These are phyloP conservation scores for Cantharis rustica DNA, from an alignment of 2,888 invertebrate genomes.

Conservation along the genomic window DNA sequence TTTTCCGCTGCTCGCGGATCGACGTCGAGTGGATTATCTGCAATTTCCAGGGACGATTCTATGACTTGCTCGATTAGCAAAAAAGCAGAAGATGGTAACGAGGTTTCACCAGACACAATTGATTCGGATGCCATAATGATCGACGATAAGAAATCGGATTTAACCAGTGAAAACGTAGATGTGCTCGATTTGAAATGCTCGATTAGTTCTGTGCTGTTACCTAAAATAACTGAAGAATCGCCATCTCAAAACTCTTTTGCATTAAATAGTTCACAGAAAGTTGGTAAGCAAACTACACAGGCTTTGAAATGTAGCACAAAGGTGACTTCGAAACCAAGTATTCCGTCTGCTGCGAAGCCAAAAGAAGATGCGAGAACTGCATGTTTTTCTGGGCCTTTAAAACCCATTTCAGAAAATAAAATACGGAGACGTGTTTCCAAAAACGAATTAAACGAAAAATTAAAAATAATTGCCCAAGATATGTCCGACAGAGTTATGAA, in stretches of 20 bases:
- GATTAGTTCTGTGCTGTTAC: background rate
- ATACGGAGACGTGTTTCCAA: background rate
- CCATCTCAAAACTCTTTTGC: slow-evolving; percentile 5
- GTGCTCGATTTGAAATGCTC: background rate
- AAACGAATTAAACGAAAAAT: background rate
- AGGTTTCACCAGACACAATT: background rate
- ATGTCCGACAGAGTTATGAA: background rate
- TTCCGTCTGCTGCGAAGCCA: background rate
- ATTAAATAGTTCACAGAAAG: background rate
- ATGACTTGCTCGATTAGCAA: background rate
- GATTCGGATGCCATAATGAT: background rate
- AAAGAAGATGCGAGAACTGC: background rate
- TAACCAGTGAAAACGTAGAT: background rate
- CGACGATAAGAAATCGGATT: background rate
- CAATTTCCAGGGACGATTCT: background rate
- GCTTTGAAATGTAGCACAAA: background rate
- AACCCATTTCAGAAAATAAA: background rate
- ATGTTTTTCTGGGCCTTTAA: background rate
- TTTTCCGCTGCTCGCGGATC: background rate
- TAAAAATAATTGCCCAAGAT: background rate
- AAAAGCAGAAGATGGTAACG: background rate
- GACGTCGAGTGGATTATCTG: background rate
- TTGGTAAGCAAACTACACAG: background rate
- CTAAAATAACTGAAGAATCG: slow-evolving; percentile 20
- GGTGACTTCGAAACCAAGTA: background rate